Percentiles rank a stretch among this genome's conserved stretches.
Conservation (phyloP, 2,113 vertebrate species). For the Charadrius vociferus region DNA sequence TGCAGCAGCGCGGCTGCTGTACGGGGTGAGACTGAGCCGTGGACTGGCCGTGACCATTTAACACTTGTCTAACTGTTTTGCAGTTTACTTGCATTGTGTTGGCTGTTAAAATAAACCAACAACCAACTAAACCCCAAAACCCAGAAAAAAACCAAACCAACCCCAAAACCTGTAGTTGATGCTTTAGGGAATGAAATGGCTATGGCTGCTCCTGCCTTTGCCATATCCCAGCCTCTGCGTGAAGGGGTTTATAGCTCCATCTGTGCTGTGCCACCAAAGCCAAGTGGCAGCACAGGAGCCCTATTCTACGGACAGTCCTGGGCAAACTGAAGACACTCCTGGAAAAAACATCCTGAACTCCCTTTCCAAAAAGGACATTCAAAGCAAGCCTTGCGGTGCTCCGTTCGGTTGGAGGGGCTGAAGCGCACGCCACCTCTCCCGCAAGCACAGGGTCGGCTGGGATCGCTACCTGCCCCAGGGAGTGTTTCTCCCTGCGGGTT, state of each 20-base stretch:
- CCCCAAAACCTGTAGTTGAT: neutral
- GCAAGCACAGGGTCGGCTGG: accelerated
- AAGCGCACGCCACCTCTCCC: accelerated
- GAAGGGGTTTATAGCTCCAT: neutral
- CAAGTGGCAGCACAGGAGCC: constrained; percentile 8
- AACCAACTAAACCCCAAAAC: no score
- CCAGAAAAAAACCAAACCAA: neutral
- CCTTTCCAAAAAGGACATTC: neutral
- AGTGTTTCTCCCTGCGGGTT: neutral
- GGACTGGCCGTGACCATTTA: neutral
- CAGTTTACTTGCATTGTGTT: neutral
- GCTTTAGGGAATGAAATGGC: neutral
- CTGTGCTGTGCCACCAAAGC: neutral
- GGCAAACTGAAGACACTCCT: neutral
- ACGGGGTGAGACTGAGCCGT: neutral
- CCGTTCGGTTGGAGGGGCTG: neutral
- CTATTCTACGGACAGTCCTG: neutral
- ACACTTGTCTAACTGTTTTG: neutral
- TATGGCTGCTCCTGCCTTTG: neutral
- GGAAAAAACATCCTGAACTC: neutral
- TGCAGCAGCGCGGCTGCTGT: neutral
- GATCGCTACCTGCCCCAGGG: accelerated
- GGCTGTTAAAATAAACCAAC: neutral
- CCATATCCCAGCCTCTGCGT: neutral
- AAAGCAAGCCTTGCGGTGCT: neutral